Conservation (phyloP, 2,888 invertebrate species). For the Campoplex nolae region DNA sequence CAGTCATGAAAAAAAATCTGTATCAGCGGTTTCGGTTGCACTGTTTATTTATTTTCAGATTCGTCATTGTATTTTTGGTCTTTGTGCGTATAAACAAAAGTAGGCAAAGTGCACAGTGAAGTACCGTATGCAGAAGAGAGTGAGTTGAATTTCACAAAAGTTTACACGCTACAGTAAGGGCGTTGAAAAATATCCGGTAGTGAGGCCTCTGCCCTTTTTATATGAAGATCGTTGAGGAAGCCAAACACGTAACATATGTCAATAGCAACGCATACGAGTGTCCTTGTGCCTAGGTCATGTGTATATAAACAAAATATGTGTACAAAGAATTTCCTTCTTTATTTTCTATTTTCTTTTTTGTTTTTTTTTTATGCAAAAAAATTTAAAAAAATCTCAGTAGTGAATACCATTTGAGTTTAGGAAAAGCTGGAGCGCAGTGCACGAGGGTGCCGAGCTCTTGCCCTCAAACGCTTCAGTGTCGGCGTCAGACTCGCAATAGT, state of each 20-base stretch:
- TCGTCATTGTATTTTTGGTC: neutral
- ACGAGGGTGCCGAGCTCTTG: slow-evolving; percentile 39
- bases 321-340: slow-evolving; percentile 42
- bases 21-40: neutral
- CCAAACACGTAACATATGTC: neutral
- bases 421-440: slow-evolving; percentile 23
- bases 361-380: slow-evolving; percentile 7
- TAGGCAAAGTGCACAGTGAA: neutral
- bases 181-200: neutral
- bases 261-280: slow-evolving; percentile 13
- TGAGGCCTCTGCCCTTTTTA: slow-evolving; percentile 6
- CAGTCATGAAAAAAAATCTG: neutral
- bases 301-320: slow-evolving; percentile 1
- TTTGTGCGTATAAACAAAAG: neutral
- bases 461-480: slow-evolving; percentile 35
- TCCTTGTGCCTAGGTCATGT: slow-evolving; percentile 11
- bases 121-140: neutral
- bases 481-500: slow-evolving; percentile 26
- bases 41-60: neutral
- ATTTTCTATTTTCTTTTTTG: too few relatives aligned
- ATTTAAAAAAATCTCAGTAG: slow-evolving; percentile 36
- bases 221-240: slow-evolving; percentile 21
- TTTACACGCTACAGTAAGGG: slow-evolving; percentile 44
- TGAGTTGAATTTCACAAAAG: slow-evolving; percentile 46
- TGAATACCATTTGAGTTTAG: slow-evolving; percentile 58